Evolutionary conservation across 2,113 vertebrate genomes (phyloP).

Genomic region (Myiagra hebetior): DNA sequence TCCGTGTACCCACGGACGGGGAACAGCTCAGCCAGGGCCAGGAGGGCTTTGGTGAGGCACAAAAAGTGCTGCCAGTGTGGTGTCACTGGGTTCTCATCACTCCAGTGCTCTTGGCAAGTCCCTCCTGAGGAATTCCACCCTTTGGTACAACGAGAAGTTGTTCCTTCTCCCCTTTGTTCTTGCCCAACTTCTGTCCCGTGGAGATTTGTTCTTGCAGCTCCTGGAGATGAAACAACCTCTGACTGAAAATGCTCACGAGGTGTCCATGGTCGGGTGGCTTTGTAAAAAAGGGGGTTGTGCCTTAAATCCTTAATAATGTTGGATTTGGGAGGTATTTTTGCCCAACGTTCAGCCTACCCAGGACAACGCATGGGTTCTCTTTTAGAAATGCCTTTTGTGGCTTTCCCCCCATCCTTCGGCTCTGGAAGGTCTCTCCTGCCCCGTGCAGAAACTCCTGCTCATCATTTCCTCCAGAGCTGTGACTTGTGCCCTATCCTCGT

Average conservation of each 20-base stretch:
- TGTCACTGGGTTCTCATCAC: not conserved
- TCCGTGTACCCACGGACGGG: not conserved
- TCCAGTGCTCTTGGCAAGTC: not conserved
- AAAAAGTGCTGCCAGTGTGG: not conserved
- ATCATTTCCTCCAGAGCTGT: not conserved
- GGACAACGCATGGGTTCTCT: not conserved
- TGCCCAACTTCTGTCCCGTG: rapidly evolving
- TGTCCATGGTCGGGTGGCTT: not conserved
- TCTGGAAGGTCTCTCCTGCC: not conserved
- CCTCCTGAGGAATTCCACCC: not conserved
- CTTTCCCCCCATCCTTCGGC: not conserved
- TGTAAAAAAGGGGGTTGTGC: not conserved
- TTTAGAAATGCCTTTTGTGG: not conserved
- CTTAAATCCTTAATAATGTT: not conserved
- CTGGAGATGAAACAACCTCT: not conserved
- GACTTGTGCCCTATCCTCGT: not conserved
- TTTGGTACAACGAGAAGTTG: not conserved
- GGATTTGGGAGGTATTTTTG: not conserved
- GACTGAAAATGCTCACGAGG: not conserved
- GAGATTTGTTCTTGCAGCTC: not conserved
- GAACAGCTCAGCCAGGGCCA: not conserved
- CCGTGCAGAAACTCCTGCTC: not conserved
- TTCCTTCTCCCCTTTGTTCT: not conserved
- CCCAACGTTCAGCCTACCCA: not conserved
- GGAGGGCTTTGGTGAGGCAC: not conserved